Conservation (phyloP, 2,113 vertebrate genomes). For the Sylvilagus bachmani region DNA sequence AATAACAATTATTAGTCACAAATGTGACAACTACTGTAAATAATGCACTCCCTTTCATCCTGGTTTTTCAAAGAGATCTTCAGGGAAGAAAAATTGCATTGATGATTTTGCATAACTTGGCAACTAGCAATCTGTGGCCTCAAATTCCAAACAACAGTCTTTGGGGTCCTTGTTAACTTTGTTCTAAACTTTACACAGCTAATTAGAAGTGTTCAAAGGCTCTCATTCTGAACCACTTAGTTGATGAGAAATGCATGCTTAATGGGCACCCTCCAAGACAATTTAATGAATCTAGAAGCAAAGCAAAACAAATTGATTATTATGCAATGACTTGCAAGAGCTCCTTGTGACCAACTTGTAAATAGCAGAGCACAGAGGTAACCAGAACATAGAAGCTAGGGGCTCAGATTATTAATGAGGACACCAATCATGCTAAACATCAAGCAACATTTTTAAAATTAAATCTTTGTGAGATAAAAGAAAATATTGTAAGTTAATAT, state of each 20-base stretch:
- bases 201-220: conserved; percentile 88
- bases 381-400: conserved; percentile 60
- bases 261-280: conserved; percentile 86
- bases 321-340: conserved; percentile 81
- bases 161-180: conserved; percentile 84
- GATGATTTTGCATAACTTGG: conserved; percentile 66
- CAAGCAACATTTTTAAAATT: conserved; percentile 62
- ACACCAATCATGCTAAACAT: conserved; percentile 66
- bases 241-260: conserved; percentile 88
- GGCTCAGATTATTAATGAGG: conserved; percentile 75
- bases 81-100: conserved; percentile 37
- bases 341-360: conserved; percentile 71
- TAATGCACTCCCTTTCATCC: conserved; percentile 67
- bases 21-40: conserved; percentile 66
- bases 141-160: conserved; percentile 77
- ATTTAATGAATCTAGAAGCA: conserved; percentile 88
- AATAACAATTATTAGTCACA: conserved; percentile 73
- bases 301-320: conserved; percentile 86
- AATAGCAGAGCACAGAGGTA: conserved; percentile 71
- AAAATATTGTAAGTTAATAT: conserved; percentile 72
- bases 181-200: conserved; percentile 87
- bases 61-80: conserved; percentile 74
- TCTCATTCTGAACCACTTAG: conserved; percentile 88
- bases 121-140: conserved; percentile 56
- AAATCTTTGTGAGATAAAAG: conserved; percentile 53